phyloP scores from a whole-genome alignment of 2,797 vertebrate species.

The Scarus forsteni region DNA sequence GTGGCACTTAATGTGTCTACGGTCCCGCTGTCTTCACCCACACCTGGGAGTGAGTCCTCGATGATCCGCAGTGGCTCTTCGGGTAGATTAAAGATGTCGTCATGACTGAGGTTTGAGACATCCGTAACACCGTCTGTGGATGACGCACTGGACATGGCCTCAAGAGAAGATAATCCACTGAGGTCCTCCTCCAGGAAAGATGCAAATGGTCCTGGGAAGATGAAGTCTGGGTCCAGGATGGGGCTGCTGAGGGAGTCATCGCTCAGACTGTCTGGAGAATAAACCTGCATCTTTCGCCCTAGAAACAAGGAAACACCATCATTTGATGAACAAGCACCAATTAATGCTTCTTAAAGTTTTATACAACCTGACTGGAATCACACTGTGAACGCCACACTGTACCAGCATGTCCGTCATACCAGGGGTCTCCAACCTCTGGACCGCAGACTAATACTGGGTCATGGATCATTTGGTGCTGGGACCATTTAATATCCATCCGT shows the following conservation, averaged over 20 bases:
- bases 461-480: too few species aligned
- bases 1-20: slow-evolving; percentile 49
- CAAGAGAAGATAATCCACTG: slow-evolving; percentile 75
- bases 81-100: slow-evolving; percentile 60
- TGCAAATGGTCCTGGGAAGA: slow-evolving; percentile 83
- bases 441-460: too few species aligned
- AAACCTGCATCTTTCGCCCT: slow-evolving; percentile 93
- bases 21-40: slow-evolving; percentile 43
- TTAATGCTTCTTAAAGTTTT: too few species aligned
- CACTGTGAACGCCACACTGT: too few species aligned
- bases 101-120: slow-evolving; percentile 42
- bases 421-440: too few species aligned
- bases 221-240: slow-evolving; percentile 80
- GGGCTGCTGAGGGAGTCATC: slow-evolving; percentile 84
- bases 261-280: slow-evolving; percentile 84
- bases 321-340: neutral
- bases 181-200: slow-evolving; percentile 85
- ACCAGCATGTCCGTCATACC: too few species aligned
- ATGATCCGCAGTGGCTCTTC: slow-evolving; percentile 71
- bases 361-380: too few species aligned
- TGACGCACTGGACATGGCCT: slow-evolving; percentile 57
- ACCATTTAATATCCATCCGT: too few species aligned
- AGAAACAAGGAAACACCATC: slow-evolving; percentile 28
- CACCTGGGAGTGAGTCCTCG: slow-evolving; percentile 57
- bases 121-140: slow-evolving; percentile 62